Conservation (phyloP, 2,113 vertebrate species). For the Amblyornis subalaris region DNA sequence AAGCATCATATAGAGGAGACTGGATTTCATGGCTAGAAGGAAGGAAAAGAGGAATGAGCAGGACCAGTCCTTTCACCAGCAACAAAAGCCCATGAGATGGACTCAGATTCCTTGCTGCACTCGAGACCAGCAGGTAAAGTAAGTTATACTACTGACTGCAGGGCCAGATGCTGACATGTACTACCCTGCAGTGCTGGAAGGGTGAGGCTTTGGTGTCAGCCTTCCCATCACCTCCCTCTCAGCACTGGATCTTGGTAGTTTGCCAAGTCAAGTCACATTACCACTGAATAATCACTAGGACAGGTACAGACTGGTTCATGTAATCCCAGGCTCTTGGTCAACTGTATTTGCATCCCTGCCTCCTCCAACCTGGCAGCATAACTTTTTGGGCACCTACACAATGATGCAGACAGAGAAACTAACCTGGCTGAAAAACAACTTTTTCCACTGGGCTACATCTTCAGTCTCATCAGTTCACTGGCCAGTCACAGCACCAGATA, state of each 20-base stretch:
- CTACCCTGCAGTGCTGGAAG: not conserved
- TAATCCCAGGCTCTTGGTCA: not conserved
- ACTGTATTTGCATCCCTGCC: not conserved
- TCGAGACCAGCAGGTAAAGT: not conserved
- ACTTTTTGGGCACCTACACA: not conserved
- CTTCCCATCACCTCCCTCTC: not conserved
- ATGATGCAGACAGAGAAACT: not conserved
- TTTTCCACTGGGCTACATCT: not conserved
- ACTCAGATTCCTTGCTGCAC: not conserved
- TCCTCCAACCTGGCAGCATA: not conserved
- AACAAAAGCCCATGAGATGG: not conserved
- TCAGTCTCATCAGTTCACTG: not conserved
- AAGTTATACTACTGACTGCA: not conserved
- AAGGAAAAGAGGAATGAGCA: not conserved
- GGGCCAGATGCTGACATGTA: not conserved
- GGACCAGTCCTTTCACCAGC: not conserved
- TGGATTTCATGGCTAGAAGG: not conserved
- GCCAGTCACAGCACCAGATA: not conserved
- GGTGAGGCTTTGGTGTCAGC: not conserved
- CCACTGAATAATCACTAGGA: not conserved
- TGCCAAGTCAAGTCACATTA: not conserved
- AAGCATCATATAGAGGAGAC: not conserved
- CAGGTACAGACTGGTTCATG: not conserved
- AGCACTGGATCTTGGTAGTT: rapidly evolving
- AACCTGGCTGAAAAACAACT: not conserved